Conservation (phyloP, 2,113 vertebrate species). For the Mobula birostris region DNA sequence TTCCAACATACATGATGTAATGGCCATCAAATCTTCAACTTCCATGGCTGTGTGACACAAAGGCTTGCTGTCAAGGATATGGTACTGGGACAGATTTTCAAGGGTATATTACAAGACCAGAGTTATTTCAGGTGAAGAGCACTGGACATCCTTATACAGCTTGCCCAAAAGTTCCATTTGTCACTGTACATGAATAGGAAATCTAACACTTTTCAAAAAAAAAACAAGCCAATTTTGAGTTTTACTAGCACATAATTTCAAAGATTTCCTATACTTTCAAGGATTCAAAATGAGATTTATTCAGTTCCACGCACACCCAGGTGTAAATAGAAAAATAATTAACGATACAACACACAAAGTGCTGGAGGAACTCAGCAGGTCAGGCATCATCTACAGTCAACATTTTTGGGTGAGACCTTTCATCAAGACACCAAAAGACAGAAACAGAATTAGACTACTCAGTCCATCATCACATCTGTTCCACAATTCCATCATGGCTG, state of each 20-base stretch:
- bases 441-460: no score
- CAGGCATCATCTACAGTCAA: no score
- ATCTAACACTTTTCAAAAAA: background rate
- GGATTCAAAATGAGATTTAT: background rate
- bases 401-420: no score
- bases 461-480: no score
- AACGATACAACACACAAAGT: background rate
- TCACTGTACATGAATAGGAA: background rate
- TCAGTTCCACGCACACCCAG: background rate
- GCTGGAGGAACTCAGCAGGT: no score
- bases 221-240: background rate
- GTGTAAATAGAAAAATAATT: background rate
- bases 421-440: no score
- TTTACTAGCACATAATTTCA: no score
- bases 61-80: background rate
- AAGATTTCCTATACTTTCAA: background rate
- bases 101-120: background rate
- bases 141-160: background rate
- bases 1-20: background rate
- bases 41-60: background rate
- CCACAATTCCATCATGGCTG: no score
- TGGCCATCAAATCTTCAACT: background rate
- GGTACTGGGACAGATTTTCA: background rate
- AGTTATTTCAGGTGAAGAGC: conserved; percentile 20
- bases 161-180: background rate